Base-by-base conservation (phyloP, 35 echinoderm and acorn worm genomes). In the Apostichopus parvimensis region DNA sequence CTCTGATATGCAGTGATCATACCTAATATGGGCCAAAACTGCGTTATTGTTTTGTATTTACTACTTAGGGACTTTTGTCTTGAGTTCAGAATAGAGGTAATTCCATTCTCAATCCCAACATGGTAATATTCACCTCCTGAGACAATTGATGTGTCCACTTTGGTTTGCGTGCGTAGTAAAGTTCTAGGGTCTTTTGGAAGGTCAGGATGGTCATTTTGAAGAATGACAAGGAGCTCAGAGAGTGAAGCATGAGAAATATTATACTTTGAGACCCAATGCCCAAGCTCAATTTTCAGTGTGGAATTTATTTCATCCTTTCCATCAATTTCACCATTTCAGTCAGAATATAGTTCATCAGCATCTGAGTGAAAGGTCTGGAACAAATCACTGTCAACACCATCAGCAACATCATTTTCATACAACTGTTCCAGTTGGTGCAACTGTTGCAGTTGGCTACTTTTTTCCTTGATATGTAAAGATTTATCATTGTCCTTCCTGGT, bases 101-200 rank as follows among this genome's bases (percentile, higher is more conserved):
- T 13, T 15, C 24, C 82, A 54, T 88, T 53, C 5, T 10, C 56
- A 15, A 95, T 56, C 60, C 26, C 10, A 82, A 92, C 81, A 82
- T 92, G 90, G 56, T 22, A 82, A 66, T 92, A 92, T 56, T 82
- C 12, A 9, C 90, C 90, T 25, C 90, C 90, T 59, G 73, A 66
- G 20, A 92, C 68, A 82, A 21, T 24, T 82, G 9, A 58, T 15
- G 57, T 58, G n/a, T 25, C 21, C 6, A 58, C 18, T 6, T 57
- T 24, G 20, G 15, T 79, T 18, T 25, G 23, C 23, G 90, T 92
- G 2, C 23, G 1, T 56, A 92, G 59, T 5, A 92, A 28, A 6
- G 90, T 92, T 56, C 77, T 15, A 5, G 90, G 56, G 66, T 92
- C 54, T 82, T 23, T 82, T 2, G 78, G 90, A 5, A 92, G 56